A percentile compares a stretch with the other conserved stretches of the same genome.
Conservation (phyloP, 2,888 invertebrate species). For the Cyclophora albipunctata region DNA sequence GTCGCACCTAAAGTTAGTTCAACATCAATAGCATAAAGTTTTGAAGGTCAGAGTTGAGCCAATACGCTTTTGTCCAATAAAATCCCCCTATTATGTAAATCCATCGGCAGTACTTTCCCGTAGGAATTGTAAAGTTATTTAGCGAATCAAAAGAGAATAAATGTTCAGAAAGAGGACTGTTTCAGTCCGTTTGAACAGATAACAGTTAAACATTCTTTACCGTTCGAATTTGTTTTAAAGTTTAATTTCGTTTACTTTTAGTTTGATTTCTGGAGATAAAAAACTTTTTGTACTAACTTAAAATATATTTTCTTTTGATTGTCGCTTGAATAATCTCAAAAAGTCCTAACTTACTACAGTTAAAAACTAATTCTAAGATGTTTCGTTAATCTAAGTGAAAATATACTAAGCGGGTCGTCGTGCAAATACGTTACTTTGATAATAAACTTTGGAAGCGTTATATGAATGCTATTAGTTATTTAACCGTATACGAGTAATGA, state of each 20-base stretch:
- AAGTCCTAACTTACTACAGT: no score
- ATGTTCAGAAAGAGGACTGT: constrained; percentile 17
- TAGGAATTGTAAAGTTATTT: constrained; percentile 13
- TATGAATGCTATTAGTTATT: constrained; percentile 61
- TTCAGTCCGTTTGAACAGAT: constrained; percentile 21
- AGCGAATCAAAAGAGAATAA: constrained; percentile 18
- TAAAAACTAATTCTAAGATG: no score
- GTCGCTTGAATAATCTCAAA: no score
- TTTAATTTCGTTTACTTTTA: constrained; percentile 16
- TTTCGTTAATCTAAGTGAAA: no score
- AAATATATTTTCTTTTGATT: neutral
- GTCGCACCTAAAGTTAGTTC: no score
- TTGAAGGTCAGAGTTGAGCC: no score
- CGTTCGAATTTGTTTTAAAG: constrained; percentile 20
- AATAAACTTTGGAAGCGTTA: constrained; percentile 20
- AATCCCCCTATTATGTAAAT: no score
- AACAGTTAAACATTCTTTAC: constrained; percentile 17
- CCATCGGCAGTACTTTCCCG: neutral
- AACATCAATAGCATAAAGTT: no score
- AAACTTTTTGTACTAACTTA: neutral
- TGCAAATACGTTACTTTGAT: neutral
- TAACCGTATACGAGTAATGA: constrained; percentile 49
- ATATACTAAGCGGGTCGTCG: neutral
- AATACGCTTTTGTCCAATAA: no score
- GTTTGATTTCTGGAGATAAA: constrained; percentile 5